Evolutionary conservation across 2,113 vertebrate genomes (phyloP), one percentile per base, ranked within the genome.

Genomic region (Siphamia tubifer): DNA sequence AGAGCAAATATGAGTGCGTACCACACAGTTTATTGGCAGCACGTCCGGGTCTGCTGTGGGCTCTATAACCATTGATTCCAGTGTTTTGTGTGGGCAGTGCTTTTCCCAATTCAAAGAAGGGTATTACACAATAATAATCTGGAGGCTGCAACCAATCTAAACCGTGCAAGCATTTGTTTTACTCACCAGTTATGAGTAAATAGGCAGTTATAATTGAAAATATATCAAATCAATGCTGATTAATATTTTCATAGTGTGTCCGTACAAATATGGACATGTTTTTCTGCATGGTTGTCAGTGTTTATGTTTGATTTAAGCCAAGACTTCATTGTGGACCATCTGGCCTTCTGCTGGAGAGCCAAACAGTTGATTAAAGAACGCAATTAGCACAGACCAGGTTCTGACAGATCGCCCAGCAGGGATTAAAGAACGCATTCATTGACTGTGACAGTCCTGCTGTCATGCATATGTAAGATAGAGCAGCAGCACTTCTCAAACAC

Each of bases 321-420:
- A 48, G 34, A 54, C 47, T 61, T 54, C 25, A 44, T 47, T 20
- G 43, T 44, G 31, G 9, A n/a, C 68, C 63, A 64, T 51, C 68
- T 73, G 73, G 49, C 68, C 65, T 57, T 57, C 12, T 1, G 30
- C 60, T 57, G 49, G 44, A 31, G 55, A 76, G 61, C 49, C 39
- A 64, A 72, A 64, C 39, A 64, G 52, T 73, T 77, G 45, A 68
- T 77, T 54, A 72, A 77, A 68, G 62, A 31, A 68, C 30, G 11
- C 44, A 54, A 64, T 76, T 68, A 76, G 52, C 19, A 13, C 48
- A 40, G 64, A 77, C 49, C 31, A 20, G 47, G 68, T 55, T 81
- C 57, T 48, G 68, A 71, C 61, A 54, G 55, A 32, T 72, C 55
- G 19, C 15, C 36, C 68, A 8, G 53, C 31, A 49, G 74, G 23